Evolutionary conservation across 1,140 invertebrate species (phyloP).

Genomic region (Galleria mellonella): DNA sequence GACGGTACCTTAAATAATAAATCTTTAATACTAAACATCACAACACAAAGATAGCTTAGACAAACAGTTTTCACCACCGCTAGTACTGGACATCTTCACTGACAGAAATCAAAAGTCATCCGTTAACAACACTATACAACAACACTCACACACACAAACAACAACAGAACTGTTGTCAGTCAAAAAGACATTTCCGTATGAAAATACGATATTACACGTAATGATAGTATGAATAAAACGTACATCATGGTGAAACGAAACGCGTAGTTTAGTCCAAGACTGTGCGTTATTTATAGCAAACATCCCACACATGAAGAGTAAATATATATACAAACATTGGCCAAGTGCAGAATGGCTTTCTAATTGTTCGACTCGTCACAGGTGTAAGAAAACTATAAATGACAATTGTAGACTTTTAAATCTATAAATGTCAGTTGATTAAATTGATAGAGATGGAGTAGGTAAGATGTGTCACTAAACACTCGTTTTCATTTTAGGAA

Average conservation of each 20-base stretch:
- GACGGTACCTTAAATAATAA: conserved; percentile 54
- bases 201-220: background rate
- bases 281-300: conserved; percentile 61
- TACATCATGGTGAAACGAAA: background rate
- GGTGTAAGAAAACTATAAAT: background rate
- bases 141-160: background rate
- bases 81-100: conserved; percentile 33
- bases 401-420: no score
- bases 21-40: conserved; percentile 58
- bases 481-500: no score
- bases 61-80: conserved; percentile 16
- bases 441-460: no score
- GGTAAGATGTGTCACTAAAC: no score
- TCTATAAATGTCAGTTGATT: no score
- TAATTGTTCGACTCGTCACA: background rate
- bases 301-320: conserved; percentile 55
- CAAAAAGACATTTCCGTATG: background rate
- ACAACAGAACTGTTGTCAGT: no score
- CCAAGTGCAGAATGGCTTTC: background rate
- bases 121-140: background rate
- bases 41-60: conserved; percentile 25
- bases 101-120: conserved; percentile 17
- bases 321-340: conserved; percentile 21
- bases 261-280: conserved; percentile 7
- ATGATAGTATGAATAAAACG: background rate